phyloP scores from a whole-genome alignment of 1,140 invertebrate species.

The Zaprionus lachaisei region DNA sequence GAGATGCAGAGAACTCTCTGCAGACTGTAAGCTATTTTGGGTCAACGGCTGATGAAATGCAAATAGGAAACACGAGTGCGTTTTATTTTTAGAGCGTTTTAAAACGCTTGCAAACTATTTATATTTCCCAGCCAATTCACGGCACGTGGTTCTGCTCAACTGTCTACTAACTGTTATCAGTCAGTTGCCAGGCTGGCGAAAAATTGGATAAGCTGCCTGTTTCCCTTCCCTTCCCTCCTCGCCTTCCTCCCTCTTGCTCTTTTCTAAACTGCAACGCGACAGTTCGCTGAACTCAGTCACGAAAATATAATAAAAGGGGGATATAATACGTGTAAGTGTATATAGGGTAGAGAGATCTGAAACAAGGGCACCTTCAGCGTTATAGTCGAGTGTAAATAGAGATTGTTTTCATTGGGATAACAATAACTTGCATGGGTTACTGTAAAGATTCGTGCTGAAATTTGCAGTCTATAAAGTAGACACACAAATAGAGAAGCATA shows the following conservation, averaged over 20 bases:
- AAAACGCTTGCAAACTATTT: slow-evolving; percentile 21
- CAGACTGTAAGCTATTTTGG: slow-evolving; percentile 57
- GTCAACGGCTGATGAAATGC: slow-evolving; percentile 52
- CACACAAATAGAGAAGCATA: neutral
- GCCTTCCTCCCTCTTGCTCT: neutral
- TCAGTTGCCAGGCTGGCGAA: neutral
- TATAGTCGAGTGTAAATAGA: neutral
- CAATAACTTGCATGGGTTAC: neutral
- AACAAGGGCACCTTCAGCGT: slow-evolving; percentile 29
- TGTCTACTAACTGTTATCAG: neutral
- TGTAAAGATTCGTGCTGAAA: neutral
- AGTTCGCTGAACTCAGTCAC: slow-evolving; percentile 31
- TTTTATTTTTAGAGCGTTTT: slow-evolving; percentile 10
- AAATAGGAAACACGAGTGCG: slow-evolving; percentile 5
- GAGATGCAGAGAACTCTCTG: neutral
- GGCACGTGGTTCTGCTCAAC: slow-evolving; percentile 21
- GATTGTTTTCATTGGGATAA: neutral
- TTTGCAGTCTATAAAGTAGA: neutral
- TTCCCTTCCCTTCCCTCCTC: neutral
- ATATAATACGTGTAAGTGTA: neutral
- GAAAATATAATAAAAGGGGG: slow-evolving; percentile 1
- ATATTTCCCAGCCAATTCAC: slow-evolving; percentile 1
- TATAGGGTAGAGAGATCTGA: neutral
- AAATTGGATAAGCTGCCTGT: neutral
- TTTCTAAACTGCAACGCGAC: neutral